These are phyloP conservation scores for Tenualosa thibaudeaui DNA, from an alignment of 2,797 vertebrate species.

Conservation along the genomic window DNA sequence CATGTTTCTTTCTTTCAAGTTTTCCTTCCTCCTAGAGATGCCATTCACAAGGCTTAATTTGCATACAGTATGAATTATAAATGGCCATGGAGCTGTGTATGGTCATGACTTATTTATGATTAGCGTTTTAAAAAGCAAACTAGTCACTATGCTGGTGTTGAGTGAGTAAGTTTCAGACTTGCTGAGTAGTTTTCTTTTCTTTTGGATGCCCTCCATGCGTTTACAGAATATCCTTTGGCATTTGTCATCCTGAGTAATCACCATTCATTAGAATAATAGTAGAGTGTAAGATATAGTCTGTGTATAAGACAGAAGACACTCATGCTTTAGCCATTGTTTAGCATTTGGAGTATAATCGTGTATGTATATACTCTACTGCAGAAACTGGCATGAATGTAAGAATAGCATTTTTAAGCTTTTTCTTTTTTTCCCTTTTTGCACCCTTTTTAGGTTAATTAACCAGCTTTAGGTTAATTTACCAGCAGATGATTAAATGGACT, in stretches of 20 bases:
- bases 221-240: not conserved
- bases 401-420: no score
- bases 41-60: conserved; percentile 60
- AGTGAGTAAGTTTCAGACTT: conserved; percentile 40
- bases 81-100: conserved; percentile 59
- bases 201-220: not conserved
- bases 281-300: not conserved
- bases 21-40: conserved; percentile 37
- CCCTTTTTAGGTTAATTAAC: no score
- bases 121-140: conserved; percentile 62
- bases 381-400: no score
- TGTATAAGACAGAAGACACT: no score
- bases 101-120: conserved; percentile 57
- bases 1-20: conserved; percentile 44
- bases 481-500: no score
- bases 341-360: no score
- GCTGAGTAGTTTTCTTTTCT: conserved; percentile 34
- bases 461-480: no score
- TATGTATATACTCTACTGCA: no score
- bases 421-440: no score
- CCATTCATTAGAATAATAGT: not conserved
- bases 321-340: no score
- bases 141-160: conserved; percentile 52
- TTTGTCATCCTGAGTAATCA: not conserved
- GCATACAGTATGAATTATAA: conserved; percentile 64